These are phyloP conservation scores for Clistopyga incitator DNA, from an alignment of 2,888 invertebrate genomes.

Conservation along the genomic window DNA sequence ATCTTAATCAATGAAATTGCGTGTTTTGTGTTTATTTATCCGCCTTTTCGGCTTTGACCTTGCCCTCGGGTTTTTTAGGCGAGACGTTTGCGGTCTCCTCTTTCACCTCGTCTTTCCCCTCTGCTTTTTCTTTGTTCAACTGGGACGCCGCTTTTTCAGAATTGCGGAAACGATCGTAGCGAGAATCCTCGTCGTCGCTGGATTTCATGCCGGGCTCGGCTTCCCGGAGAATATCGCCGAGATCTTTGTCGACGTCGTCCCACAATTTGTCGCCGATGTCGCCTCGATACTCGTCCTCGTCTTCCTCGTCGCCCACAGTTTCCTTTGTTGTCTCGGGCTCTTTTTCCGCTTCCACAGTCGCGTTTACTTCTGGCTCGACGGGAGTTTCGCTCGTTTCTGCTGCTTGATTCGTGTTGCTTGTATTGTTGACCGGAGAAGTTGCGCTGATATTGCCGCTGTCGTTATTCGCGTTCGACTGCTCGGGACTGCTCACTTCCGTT, in stretches of 20 bases:
- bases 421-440: constrained; percentile 41
- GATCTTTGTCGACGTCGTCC: constrained; percentile 93
- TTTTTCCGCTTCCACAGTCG: constrained; percentile 78
- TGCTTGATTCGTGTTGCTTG: constrained; percentile 82
- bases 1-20: constrained; percentile 4
- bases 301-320: constrained; percentile 82
- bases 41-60: constrained; percentile 75
- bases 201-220: constrained; percentile 87
- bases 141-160: constrained; percentile 86
- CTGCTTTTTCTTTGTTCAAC: constrained; percentile 74
- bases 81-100: constrained; percentile 82
- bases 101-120: constrained; percentile 82
- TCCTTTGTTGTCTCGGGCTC: constrained; percentile 70
- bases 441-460: constrained; percentile 48
- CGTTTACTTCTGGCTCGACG: constrained; percentile 73
- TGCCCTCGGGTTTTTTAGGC: constrained; percentile 71
- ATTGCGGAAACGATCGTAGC: constrained; percentile 88
- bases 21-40: constrained; percentile 72
- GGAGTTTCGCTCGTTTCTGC: constrained; percentile 61
- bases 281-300: constrained; percentile 81
- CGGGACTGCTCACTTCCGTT: constrained; percentile 62
- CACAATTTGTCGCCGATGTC: constrained; percentile 89
- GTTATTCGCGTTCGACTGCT: constrained; percentile 44
- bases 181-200: constrained; percentile 88
- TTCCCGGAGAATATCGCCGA: constrained; percentile 89